phyloP scores from a whole-genome alignment of 1,140 invertebrate species.

The Panulirus ornatus region DNA sequence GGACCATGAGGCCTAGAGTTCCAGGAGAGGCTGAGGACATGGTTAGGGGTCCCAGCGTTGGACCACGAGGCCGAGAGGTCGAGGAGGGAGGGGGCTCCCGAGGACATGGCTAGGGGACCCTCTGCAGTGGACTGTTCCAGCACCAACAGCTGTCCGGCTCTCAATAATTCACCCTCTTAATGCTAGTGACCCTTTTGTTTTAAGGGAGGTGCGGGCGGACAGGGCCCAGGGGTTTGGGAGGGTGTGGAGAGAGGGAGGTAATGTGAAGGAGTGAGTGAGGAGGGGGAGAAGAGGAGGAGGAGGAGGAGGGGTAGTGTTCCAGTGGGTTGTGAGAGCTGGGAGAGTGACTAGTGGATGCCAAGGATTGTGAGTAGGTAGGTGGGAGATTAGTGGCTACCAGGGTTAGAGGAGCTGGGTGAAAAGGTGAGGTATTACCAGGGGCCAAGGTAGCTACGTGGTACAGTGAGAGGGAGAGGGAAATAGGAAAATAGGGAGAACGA shows the following conservation, averaged over 20 bases:
- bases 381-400: background rate
- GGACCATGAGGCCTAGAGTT: too few species aligned
- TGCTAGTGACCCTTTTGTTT: slow-evolving; percentile 55
- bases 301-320: background rate
- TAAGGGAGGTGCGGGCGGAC: background rate
- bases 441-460: background rate
- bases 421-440: slow-evolving; percentile 5
- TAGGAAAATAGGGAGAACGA: background rate
- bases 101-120: background rate
- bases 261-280: background rate
- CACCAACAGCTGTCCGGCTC: slow-evolving; percentile 39
- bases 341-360: background rate
- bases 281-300: background rate
- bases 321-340: too few species aligned
- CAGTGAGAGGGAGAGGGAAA: background rate
- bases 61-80: too few species aligned
- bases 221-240: too few species aligned
- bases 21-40: too few species aligned
- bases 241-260: background rate
- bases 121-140: background rate
- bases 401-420: slow-evolving; percentile 4
- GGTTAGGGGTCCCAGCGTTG: too few species aligned
- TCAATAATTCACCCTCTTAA: slow-evolving; percentile 53
- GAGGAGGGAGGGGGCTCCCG: background rate
- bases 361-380: background rate